Evolutionary conservation across 2,797 vertebrate genomes (phyloP).

Genomic region (Calcarius lapponicus): DNA sequence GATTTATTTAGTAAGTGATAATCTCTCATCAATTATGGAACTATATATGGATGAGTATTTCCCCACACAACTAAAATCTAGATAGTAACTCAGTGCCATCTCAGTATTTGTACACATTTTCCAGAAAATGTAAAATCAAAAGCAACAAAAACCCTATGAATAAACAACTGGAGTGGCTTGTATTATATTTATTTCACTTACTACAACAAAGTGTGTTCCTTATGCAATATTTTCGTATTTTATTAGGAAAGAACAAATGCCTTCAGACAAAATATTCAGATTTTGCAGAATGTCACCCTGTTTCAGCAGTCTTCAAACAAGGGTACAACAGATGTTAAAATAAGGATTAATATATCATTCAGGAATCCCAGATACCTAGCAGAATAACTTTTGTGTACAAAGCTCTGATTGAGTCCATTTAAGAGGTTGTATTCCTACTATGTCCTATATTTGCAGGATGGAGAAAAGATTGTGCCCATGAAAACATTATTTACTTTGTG

Average conservation of each 20-base stretch:
- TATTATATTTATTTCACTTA: background rate
- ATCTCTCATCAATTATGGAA: background rate
- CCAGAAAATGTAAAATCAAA: background rate
- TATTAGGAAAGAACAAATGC: background rate
- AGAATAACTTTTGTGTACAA: background rate
- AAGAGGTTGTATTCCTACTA: background rate
- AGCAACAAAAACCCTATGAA: background rate
- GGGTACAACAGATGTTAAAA: background rate
- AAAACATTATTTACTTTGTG: background rate
- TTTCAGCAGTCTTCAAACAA: background rate
- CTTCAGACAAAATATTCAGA: background rate
- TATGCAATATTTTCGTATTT: background rate
- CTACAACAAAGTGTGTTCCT: background rate
- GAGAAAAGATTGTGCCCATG: background rate
- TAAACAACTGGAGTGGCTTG: background rate
- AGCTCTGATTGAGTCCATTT: background rate
- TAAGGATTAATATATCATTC: background rate
- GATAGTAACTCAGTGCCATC: background rate
- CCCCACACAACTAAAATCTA: background rate
- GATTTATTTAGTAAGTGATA: background rate
- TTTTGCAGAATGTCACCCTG: background rate
- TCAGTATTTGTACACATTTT: background rate
- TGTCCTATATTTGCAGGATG: background rate
- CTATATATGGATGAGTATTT: background rate
- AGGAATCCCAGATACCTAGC: background rate